phyloP scores from a whole-genome alignment of 2,113 vertebrate genomes.

The Beaufortia kweichowensis region DNA sequence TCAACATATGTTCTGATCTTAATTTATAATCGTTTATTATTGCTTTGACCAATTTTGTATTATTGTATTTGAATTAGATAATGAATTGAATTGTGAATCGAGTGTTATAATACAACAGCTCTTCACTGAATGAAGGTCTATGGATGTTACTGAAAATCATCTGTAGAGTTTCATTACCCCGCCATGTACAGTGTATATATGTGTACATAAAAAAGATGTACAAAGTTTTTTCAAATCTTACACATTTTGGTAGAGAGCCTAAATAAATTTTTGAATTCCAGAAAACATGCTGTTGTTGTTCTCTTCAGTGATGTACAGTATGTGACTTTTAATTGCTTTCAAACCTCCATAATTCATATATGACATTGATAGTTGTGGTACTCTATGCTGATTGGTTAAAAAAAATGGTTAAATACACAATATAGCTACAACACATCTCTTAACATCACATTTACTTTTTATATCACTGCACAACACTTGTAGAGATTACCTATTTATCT shows the following conservation, averaged over 20 bases:
- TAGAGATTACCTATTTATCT: too few relatives aligned
- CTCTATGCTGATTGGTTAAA: too few relatives aligned
- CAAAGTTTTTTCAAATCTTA: constrained; percentile 58
- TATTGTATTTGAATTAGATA: neutral
- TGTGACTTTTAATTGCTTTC: too few relatives aligned
- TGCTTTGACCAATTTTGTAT: neutral
- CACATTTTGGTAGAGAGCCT: constrained; percentile 55
- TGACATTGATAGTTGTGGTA: too few relatives aligned
- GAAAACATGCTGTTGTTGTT: constrained; percentile 56
- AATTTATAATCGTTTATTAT: neutral
- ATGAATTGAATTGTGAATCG: too few relatives aligned
- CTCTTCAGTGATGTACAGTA: constrained; percentile 27
- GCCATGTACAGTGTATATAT: constrained; percentile 73
- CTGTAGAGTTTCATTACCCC: neutral
- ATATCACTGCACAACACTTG: too few relatives aligned
- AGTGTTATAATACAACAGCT: neutral
- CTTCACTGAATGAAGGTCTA: neutral
- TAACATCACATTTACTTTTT: too few relatives aligned
- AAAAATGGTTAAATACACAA: too few relatives aligned
- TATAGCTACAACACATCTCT: too few relatives aligned
- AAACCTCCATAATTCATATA: too few relatives aligned
- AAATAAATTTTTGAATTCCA: constrained; percentile 70
- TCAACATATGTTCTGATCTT: constrained; percentile 18
- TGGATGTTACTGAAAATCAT: too few relatives aligned
- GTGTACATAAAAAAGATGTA: constrained; percentile 67